These are phyloP conservation scores for Anolis apletophallus DNA, from an alignment of 2,797 vertebrate genomes.

Conservation along the genomic window DNA sequence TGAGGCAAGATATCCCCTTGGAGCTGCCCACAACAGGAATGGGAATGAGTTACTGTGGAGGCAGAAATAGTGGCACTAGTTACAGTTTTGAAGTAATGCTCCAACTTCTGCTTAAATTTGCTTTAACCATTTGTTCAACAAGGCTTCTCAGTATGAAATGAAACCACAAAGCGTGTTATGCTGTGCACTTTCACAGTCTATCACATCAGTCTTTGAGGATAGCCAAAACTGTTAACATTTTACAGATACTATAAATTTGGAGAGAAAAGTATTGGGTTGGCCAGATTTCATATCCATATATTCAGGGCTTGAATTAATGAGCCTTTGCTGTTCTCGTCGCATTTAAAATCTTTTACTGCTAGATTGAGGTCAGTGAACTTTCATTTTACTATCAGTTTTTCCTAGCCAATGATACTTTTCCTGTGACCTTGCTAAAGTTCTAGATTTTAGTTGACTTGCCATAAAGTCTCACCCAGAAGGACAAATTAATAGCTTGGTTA, in stretches of 20 bases:
- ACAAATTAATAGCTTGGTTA: conserved; percentile 19
- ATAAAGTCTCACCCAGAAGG: conserved; percentile 18
- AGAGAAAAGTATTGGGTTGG: conserved; percentile 18
- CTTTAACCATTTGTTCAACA: neutral
- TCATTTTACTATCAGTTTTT: conserved; percentile 49
- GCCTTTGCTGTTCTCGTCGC: conserved; percentile 35
- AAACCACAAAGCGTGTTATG: neutral
- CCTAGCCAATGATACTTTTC: conserved; percentile 22
- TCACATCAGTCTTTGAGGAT: conserved; percentile 15
- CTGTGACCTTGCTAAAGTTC: conserved; percentile 53
- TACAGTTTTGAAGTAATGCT: no score
- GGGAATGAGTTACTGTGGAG: no score
- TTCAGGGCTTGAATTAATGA: conserved; percentile 48
- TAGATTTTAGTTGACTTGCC: conserved; percentile 46
- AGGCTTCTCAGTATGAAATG: neutral
- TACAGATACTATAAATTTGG: neutral
- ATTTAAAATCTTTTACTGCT: conserved; percentile 49
- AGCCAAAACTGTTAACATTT: conserved; percentile 17
- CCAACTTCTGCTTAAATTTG: neutral
- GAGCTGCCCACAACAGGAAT: no score
- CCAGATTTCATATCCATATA: conserved; percentile 48
- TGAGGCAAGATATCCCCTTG: no score
- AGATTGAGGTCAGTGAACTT: conserved; percentile 39
- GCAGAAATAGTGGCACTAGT: no score
- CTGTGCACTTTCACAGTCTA: conserved; percentile 11